A percentile compares a stretch with the other conserved stretches of the same genome.
Conservation (phyloP, 2,797 vertebrate genomes). For the Myiotriccus ornatus region DNA sequence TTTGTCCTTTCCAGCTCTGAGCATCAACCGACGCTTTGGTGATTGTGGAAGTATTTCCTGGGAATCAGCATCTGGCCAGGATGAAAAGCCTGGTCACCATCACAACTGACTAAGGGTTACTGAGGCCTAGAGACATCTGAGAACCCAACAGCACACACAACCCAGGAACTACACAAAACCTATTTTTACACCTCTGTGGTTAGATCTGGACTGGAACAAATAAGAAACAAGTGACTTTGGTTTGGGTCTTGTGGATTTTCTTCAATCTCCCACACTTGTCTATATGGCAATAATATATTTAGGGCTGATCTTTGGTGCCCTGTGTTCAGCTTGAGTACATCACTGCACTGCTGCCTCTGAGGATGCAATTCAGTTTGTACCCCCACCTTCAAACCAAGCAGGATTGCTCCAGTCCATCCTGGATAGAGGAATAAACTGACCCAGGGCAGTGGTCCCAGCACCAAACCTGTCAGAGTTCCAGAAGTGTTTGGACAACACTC, state of each 20-base stretch:
- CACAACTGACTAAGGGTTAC: neutral
- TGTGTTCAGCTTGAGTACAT: neutral
- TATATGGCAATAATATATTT: neutral
- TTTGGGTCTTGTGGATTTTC: neutral
- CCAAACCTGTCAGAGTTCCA: neutral
- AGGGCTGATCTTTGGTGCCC: neutral
- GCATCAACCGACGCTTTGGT: neutral
- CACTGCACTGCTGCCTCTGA: accelerated
- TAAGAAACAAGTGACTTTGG: neutral
- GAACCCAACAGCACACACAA: neutral
- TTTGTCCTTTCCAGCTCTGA: neutral
- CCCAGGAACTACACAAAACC: accelerated
- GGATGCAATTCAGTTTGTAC: neutral
- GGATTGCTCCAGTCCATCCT: neutral
- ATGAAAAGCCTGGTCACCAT: neutral
- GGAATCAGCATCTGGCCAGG: neutral
- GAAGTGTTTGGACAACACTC: neutral
- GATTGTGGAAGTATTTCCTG: neutral
- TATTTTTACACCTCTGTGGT: neutral
- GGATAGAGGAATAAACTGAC: neutral
- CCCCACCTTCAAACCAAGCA: neutral
- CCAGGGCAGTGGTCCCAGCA: neutral
- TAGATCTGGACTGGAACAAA: neutral
- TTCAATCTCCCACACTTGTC: neutral
- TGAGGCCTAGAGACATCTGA: neutral